A percentile compares a stretch with the other conserved stretches of the same genome.
Conservation (phyloP, 23 tunicate genomes). For the Trididemnum nubilum region DNA sequence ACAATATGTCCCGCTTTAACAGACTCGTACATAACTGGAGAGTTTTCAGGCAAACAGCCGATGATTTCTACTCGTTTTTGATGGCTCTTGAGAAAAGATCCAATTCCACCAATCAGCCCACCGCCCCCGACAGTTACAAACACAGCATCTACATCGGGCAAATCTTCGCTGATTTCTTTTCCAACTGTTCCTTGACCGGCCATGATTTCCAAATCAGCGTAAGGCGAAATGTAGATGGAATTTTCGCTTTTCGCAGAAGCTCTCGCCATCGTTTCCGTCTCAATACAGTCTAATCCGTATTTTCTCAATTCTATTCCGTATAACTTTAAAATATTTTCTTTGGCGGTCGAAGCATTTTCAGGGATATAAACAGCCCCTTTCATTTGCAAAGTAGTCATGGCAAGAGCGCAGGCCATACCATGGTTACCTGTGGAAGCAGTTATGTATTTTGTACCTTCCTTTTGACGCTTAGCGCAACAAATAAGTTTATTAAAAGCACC, state of each 20-base stretch:
- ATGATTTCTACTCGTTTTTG: constrained; percentile 37
- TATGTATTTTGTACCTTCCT: constrained; percentile 14
- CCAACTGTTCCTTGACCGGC: constrained; percentile 93
- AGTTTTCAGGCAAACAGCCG: constrained; percentile 84
- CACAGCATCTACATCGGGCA: constrained; percentile 71
- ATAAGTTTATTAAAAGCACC: constrained; percentile 82
- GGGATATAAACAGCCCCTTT: constrained; percentile 75
- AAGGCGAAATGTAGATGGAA: constrained; percentile 72
- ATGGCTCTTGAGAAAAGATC: constrained; percentile 52
- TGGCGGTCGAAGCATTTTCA: constrained; percentile 45
- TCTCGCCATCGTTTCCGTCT: constrained; percentile 72
- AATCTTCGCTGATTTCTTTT: constrained; percentile 58
- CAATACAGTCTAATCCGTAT: constrained; percentile 66
- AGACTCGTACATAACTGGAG: constrained; percentile 85
- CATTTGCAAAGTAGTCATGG: constrained; percentile 35
- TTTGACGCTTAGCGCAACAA: not conserved
- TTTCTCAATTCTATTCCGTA: constrained; percentile 53
- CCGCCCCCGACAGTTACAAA: constrained; percentile 97
- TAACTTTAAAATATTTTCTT: constrained; percentile 37
- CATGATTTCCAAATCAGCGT: constrained; percentile 75
- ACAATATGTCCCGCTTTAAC: constrained; percentile 79
- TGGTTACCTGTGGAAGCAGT: constrained; percentile 96
- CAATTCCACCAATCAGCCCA: constrained; percentile 81
- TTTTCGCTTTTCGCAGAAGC: constrained; percentile 37
- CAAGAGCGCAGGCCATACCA: constrained; percentile 74